These are phyloP conservation scores for Pandemis cinnamomeana DNA, from an alignment of 2,888 invertebrate species.

Conservation along the genomic window DNA sequence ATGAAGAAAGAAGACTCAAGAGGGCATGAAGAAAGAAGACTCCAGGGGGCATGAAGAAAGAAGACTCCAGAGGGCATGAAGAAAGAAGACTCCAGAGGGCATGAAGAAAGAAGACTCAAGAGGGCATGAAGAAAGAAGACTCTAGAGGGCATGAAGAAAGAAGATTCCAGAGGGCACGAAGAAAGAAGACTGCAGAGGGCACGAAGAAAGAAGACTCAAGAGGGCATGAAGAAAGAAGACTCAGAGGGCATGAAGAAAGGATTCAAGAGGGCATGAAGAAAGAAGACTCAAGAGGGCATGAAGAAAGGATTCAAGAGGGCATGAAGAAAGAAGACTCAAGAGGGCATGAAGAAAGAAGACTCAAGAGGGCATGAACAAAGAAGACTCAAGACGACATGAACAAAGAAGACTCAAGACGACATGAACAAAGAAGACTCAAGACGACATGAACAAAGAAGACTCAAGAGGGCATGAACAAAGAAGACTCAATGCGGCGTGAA, in stretches of 20 bases:
- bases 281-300: background rate
- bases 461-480: background rate
- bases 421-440: background rate
- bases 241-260: background rate
- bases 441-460: background rate
- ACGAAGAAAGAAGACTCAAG: background rate
- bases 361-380: background rate
- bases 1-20: too few relatives aligned
- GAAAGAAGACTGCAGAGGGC: too few relatives aligned
- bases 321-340: background rate
- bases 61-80: too few relatives aligned
- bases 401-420: background rate
- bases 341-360: background rate
- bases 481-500: background rate
- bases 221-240: background rate
- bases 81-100: too few relatives aligned
- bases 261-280: background rate
- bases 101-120: too few relatives aligned
- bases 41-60: too few relatives aligned
- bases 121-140: background rate
- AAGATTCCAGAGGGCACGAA: too few relatives aligned
- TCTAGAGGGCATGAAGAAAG: too few relatives aligned
- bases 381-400: background rate
- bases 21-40: too few relatives aligned
- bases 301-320: background rate